Evolutionary conservation across 2,797 vertebrate species (phyloP), one percentile per base, ranked within the genome.

Genomic region (Chromobotia macracanthus): DNA sequence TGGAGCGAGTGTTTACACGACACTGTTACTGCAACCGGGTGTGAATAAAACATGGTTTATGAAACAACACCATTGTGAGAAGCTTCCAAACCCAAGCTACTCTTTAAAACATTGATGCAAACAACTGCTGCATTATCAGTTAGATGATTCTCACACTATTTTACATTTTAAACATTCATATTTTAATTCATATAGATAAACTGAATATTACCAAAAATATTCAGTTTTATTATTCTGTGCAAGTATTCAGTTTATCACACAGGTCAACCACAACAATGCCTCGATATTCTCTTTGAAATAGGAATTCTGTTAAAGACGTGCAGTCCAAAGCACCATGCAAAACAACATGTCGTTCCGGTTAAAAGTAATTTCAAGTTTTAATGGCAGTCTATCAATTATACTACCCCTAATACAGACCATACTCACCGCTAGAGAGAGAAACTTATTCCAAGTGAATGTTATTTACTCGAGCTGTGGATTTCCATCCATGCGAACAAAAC

Each of bases 351-450:
- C 46, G 13, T 46, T 10, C 6, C 21, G 31, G 7, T 21, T 41
- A 55, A 11, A 31, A 15, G 21, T 56, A 19, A 68, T 7, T 12
- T 35, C 1, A 31, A 48, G 13, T n/a, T 35, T 28, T 23, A 11
- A 35, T 6, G 10, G 58, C 25, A 31, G 19, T n/a, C 19, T 16
- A 64, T 51, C n/a, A 18, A 11, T 44, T 11, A 44, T 1, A 44
- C 10, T 11, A 44, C 9, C 10, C 41, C 35, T 7, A 48, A 23
- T 48, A 56, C 21, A 74, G 6, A 15, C 3, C 5, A 16, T 63
- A 84, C 92, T 91, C 67, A 94, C 92, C 92, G 89, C 89, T 75
- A 56, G 44, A 78, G 44, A 68, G n/a, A 53, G 77, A 73, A 89
- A 90, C 89, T 91, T 90, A 87, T 82, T 82, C 38, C 78, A 73